phyloP scores from a whole-genome alignment of 2,113 vertebrate genomes.

The Naja naja region DNA sequence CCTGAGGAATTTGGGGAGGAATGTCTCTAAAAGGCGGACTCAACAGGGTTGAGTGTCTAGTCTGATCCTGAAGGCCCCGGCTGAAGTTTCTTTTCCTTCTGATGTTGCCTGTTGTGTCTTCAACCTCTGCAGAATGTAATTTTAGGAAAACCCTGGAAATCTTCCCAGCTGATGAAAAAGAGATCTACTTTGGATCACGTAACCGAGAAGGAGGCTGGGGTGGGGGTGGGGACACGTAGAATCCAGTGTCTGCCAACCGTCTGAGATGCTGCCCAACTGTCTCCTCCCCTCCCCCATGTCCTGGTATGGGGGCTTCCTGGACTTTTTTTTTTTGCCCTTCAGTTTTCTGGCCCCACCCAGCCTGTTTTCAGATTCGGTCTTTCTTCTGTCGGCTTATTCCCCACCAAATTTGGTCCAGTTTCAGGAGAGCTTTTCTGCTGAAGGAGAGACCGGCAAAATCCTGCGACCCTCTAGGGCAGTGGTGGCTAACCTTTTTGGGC shows the following conservation, averaged over 20 bases:
- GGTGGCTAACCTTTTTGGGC: too few species aligned
- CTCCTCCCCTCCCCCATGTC: too few species aligned
- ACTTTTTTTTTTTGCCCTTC: too few species aligned
- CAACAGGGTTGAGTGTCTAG: too few species aligned
- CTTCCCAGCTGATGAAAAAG: not conserved
- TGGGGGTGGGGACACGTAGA: too few species aligned
- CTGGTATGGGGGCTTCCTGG: too few species aligned
- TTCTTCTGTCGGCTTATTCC: not conserved
- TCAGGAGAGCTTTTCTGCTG: not conserved
- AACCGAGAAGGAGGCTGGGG: too few species aligned
- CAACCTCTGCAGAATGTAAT: not conserved
- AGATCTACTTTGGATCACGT: not conserved
- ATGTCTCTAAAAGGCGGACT: too few species aligned
- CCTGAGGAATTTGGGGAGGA: too few species aligned
- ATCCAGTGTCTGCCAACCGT: too few species aligned
- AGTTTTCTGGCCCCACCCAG: too few species aligned
- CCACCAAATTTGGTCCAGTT: not conserved
- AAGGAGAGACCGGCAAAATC: not conserved
- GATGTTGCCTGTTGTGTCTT: not conserved
- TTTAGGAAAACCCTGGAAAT: not conserved
- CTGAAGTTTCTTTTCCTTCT: not conserved
- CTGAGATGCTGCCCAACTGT: too few species aligned
- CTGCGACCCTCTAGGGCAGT: not conserved
- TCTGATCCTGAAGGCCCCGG: not conserved
- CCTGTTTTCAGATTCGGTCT: not conserved